Evolutionary conservation across 2,797 vertebrate species (phyloP).

Genomic region (Coluber constrictor): DNA sequence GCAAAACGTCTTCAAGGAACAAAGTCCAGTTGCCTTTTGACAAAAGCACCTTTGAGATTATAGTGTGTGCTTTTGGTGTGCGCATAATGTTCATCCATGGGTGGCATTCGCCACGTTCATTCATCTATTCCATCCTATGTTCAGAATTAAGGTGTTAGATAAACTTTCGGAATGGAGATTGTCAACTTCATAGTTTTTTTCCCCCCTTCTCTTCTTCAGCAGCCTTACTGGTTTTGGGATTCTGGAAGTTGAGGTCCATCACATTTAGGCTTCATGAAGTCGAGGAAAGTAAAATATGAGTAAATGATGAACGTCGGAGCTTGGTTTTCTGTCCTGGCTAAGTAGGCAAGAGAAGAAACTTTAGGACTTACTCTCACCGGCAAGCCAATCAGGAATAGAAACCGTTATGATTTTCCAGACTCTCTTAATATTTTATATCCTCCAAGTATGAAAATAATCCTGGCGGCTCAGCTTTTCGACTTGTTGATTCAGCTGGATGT

Average conservation of each 20-base stretch:
- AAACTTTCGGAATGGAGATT: not conserved
- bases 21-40: not conserved
- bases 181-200: not conserved
- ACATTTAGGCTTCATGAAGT: not conserved
- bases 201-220: not conserved
- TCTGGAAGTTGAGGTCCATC: not conserved
- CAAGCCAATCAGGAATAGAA: not conserved
- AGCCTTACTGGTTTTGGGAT: not conserved
- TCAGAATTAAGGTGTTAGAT: not conserved
- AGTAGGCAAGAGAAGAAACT: not conserved
- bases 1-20: not conserved
- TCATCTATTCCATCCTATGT: not conserved
- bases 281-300: not conserved
- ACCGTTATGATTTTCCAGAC: not conserved
- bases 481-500: constrained; percentile 4
- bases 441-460: not conserved
- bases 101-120: not conserved
- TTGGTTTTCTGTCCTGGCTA: not conserved
- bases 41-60: not conserved
- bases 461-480: not conserved
- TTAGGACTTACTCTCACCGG: not conserved
- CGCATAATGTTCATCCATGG: not conserved
- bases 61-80: not conserved
- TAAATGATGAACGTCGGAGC: not conserved
- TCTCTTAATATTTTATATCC: not conserved